Evolutionary conservation across 2,888 invertebrate genomes (phyloP).

Genomic region (Parnassius glacialis): DNA sequence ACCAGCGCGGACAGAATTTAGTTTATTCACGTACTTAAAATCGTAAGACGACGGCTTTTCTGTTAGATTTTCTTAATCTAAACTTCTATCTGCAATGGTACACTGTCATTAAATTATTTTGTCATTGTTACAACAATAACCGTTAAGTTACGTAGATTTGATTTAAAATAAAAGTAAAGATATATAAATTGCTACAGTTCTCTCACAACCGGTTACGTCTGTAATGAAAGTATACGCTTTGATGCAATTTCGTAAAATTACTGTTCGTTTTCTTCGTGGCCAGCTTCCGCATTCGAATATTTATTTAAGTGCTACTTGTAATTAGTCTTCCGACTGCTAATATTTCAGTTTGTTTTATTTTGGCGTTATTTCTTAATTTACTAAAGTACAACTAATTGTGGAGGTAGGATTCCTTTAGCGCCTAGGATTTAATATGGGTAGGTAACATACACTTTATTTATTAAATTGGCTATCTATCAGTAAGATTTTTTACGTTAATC

Average conservation of each 20-base stretch:
- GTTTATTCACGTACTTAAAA: too few relatives aligned
- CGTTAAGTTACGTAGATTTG: slow-evolving; percentile 32
- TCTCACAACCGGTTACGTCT: slow-evolving; percentile 36
- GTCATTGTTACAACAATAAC: slow-evolving; percentile 36
- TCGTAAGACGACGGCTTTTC: too few relatives aligned
- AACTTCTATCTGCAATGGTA: slow-evolving; percentile 9
- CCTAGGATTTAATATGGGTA: too few relatives aligned
- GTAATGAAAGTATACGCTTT: slow-evolving; percentile 38
- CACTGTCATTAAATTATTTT: slow-evolving; percentile 25
- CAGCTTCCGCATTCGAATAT: slow-evolving; percentile 33
- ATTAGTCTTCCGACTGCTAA: slow-evolving; percentile 8
- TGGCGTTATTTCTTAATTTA: neutral
- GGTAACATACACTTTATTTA: too few relatives aligned
- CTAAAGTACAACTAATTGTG: too few relatives aligned
- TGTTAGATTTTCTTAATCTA: neutral
- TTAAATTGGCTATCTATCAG: too few relatives aligned
- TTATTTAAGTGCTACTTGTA: slow-evolving; percentile 19
- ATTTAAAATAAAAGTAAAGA: slow-evolving; percentile 31
- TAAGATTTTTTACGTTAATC: too few relatives aligned
- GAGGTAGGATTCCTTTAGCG: too few relatives aligned
- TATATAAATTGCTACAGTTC: slow-evolving; percentile 26
- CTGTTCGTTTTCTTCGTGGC: slow-evolving; percentile 25
- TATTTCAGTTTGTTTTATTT: neutral
- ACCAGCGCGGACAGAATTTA: too few relatives aligned
- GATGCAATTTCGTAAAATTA: slow-evolving; percentile 37